Base-by-base conservation (phyloP, 2,113 vertebrate genomes). In the Rhinolophus ferrumequinum region DNA sequence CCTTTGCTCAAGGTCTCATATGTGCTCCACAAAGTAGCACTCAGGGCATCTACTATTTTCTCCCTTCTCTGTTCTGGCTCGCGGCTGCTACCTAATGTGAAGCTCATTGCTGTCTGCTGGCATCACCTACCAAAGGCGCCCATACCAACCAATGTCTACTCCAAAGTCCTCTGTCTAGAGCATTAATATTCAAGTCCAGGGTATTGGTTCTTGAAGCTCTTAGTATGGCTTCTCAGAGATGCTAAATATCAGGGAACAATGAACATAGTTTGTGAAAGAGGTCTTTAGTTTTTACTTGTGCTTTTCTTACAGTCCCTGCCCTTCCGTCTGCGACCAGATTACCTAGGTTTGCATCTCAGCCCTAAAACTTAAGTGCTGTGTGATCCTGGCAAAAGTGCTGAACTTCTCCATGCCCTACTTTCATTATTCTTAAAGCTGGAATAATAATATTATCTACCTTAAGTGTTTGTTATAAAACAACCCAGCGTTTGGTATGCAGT, bases 241-340 rank as follows among this genome's bases (percentile, higher is more conserved):
- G 38, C 62, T 54, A 94, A 80, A 52, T 94, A 75, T 69, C n/a
- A 62, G 62, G 38, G 52, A 70, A 44, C 77, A 96, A 80, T 38
- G 14, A 84, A 83, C 50, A 81, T 60, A 85, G 84, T 92, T 89
- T 89, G 28, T 96, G 30, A 96, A 94, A 92, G 47, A 62, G 10
- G n/a, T 70, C 60, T 93, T 93, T 93, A 62, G 13, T 80, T 88
- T 93, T 95, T 69, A 60, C 8, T 85, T 60, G 28, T 77, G 54
- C 62, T 95, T 93, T 64, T 75, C 81, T 92, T 89, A 58, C 24
- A 86, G 16, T n/a, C 89, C 1, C n/a, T 73, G 21, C 33, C 9
- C 26, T 94, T 41, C 28, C 11, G 12, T 58, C n/a, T 81, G 72
- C 56, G 80, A 52, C 66, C n/a, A 62, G 26, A 92, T 88, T 77